Evolutionary conservation across 2,797 vertebrate species (phyloP).

Genomic region (Coluber constrictor): DNA sequence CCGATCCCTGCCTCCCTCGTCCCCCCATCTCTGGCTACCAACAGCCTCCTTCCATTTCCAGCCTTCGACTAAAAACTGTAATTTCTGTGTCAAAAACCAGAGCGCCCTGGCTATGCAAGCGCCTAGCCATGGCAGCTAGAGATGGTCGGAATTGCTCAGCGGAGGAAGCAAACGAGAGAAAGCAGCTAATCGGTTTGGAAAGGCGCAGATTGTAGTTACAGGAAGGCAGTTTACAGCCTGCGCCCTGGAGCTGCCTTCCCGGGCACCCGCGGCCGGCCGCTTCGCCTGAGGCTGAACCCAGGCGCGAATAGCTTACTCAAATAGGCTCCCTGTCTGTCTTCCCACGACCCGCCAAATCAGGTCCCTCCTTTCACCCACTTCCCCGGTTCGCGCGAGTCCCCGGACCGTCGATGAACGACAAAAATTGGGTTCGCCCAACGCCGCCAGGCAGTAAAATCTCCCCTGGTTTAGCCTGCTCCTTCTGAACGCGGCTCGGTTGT

Average conservation of each 20-base stretch:
- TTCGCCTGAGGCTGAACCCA: neutral
- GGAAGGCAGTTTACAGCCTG: neutral
- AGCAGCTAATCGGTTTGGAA: constrained; percentile 41
- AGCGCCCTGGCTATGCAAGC: constrained; percentile 43
- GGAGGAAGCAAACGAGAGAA: constrained; percentile 45
- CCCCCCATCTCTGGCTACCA: neutral
- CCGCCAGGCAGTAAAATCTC: neutral
- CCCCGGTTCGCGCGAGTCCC: too few relatives aligned
- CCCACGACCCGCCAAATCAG: neutral
- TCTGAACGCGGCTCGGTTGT: neutral
- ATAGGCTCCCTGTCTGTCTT: neutral
- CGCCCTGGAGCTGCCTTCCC: neutral
- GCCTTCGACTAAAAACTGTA: constrained; percentile 8
- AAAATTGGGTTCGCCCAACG: neutral
- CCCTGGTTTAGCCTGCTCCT: neutral
- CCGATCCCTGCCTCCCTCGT: neutral
- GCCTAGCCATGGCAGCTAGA: constrained; percentile 28
- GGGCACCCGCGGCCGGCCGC: neutral
- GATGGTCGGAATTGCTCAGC: constrained; percentile 48
- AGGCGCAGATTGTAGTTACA: constrained; percentile 33
- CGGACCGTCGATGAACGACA: neutral
- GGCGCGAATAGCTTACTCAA: neutral
- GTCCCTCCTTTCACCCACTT: neutral
- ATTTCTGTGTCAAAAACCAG: constrained; percentile 42
- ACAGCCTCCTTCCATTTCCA: neutral